Percentiles rank a stretch among this genome's conserved stretches.
phyloP scores from a whole-genome alignment of 2,113 vertebrate genomes.

The Sceloporus undulatus region DNA sequence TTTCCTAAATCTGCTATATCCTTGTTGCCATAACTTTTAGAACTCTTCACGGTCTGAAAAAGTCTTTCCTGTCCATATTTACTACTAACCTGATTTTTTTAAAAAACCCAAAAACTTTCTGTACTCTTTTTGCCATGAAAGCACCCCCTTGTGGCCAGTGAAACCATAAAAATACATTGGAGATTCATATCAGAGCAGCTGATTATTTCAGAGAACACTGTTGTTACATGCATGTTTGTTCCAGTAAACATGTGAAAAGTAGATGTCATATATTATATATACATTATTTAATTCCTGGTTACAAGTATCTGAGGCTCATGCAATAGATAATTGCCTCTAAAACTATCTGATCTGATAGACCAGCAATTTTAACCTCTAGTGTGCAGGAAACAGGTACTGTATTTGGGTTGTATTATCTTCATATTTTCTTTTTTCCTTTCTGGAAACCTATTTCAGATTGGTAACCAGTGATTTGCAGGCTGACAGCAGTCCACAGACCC shows the following conservation, averaged over 20 bases:
- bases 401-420: too few species aligned
- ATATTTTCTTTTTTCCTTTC: too few species aligned
- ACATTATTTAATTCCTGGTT: background rate
- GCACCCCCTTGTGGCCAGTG: background rate
- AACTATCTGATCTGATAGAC: too few species aligned
- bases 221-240: background rate
- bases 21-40: background rate
- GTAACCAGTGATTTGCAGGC: too few species aligned
- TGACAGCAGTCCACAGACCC: too few species aligned
- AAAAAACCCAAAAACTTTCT: background rate
- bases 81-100: background rate
- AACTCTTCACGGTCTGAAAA: slow-evolving; percentile 2
- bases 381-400: too few species aligned
- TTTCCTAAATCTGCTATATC: background rate
- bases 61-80: background rate
- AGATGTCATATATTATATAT: background rate
- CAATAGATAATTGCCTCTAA: background rate
- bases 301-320: background rate
- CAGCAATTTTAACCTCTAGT: too few species aligned
- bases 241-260: background rate
- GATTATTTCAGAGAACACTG: background rate
- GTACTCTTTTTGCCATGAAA: background rate
- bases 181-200: background rate
- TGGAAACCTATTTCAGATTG: too few species aligned
- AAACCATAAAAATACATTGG: background rate